A percentile compares a stretch with the other conserved stretches of the same genome.
These are phyloP conservation scores for Triops cancriformis DNA, from an alignment of 1,140 invertebrate genomes.

Conservation along the genomic window DNA sequence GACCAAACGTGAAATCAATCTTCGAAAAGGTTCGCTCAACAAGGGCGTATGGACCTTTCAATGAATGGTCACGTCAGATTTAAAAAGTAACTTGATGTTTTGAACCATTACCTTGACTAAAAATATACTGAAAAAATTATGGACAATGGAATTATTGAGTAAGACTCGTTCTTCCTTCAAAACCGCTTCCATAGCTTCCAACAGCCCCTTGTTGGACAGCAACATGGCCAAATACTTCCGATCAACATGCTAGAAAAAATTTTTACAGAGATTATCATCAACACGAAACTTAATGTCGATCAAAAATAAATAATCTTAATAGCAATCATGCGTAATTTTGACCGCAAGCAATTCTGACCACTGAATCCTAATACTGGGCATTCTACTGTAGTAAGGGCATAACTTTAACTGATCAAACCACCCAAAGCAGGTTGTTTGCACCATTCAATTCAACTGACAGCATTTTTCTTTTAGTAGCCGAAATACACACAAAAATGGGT, in stretches of 20 bases:
- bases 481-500: too few relatives aligned
- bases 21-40: not conserved
- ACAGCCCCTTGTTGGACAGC: conserved; percentile 64
- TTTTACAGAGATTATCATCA: conserved; percentile 28
- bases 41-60: not conserved
- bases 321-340: too few relatives aligned
- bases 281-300: too few relatives aligned
- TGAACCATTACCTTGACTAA: conserved; percentile 61
- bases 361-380: too few relatives aligned
- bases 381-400: too few relatives aligned
- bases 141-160: conserved; percentile 64
- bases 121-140: conserved; percentile 69
- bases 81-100: not conserved
- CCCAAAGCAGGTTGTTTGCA: too few relatives aligned
- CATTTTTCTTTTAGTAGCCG: too few relatives aligned
- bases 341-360: too few relatives aligned
- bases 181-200: conserved; percentile 73
- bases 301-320: too few relatives aligned
- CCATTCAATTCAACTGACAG: too few relatives aligned
- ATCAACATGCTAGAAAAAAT: conserved; percentile 52
- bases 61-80: not conserved
- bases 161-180: conserved; percentile 68
- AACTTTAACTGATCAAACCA: too few relatives aligned
- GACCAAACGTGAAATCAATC: not conserved
- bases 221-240: conserved; percentile 66